Evolutionary conservation across 2,888 invertebrate species (phyloP).

Genomic region (Heteromurus nitidus): DNA sequence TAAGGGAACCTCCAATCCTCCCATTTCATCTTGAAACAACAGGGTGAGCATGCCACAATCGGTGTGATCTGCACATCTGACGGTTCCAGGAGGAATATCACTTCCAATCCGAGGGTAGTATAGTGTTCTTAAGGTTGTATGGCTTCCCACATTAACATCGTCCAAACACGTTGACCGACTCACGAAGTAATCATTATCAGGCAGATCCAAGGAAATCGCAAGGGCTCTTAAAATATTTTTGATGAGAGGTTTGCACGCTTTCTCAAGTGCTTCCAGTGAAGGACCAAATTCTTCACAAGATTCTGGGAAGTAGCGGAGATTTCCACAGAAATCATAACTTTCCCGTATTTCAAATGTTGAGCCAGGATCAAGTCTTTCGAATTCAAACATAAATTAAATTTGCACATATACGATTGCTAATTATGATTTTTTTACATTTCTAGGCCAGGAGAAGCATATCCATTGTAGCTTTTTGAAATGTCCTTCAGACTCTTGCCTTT

Average conservation of each 20-base stretch:
- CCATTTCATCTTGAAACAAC: constrained; percentile 83
- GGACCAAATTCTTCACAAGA: constrained; percentile 81
- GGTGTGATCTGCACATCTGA: constrained; percentile 83
- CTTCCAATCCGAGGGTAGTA: constrained; percentile 80
- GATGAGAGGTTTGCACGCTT: constrained; percentile 82
- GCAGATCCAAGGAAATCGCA: constrained; percentile 65
- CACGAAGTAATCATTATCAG: constrained; percentile 67
- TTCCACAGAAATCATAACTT: constrained; percentile 73
- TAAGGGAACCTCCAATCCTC: constrained; percentile 81
- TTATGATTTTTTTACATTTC: no score
- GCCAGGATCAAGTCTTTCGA: constrained; percentile 42
- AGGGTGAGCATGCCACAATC: constrained; percentile 87
- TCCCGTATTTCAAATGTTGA: constrained; percentile 62
- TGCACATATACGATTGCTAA: no score
- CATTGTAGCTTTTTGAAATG: constrained; percentile 52
- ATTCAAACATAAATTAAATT: no score
- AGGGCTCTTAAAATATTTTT: constrained; percentile 79
- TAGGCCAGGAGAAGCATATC: constrained; percentile 68
- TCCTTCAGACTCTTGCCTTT: constrained; percentile 67
- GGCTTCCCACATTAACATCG: constrained; percentile 76
- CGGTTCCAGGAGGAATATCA: constrained; percentile 77
- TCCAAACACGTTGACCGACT: constrained; percentile 51
- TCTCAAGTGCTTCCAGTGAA: constrained; percentile 82
- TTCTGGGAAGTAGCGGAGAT: constrained; percentile 80
- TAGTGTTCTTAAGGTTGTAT: constrained; percentile 82